Base-by-base conservation (phyloP, 2,113 vertebrate species). In the Pagrus major region DNA sequence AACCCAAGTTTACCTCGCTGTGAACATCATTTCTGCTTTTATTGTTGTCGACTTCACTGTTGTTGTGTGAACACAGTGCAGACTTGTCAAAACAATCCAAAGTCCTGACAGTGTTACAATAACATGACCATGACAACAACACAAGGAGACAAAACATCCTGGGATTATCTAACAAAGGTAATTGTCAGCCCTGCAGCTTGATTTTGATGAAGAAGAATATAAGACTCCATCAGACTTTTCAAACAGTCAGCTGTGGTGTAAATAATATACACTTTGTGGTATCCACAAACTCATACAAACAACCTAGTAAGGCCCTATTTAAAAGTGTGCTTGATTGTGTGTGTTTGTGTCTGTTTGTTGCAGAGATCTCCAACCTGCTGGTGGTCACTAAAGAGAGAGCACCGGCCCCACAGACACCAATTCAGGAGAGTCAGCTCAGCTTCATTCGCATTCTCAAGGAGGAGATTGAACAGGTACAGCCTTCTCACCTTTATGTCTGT, bases 301-400 rank as follows among this genome's bases (percentile, higher is more conserved):
- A 15, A 1, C 49, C 16, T 49, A 6, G 3, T 18, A 23, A 35
- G 25, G 29, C 12, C 5, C 1, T 51, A 39, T 60, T 47, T 52
- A 41, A 41, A 46, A 9, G 6, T 23, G 21, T 51, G n/a, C 64
- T 1, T 60, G 23, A 60, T 9, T 72, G 18, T 76, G 33, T 86
- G 37, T 80, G 25, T n/a, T n/a, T n/a, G n/a, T n/a, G n/a, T n/a
- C n/a, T n/a, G n/a, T n/a, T n/a, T 74, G 15, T 87, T 93, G 51
- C 91, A 99, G 98, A 99, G 93, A 94, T 98, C 75, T 99, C 98
- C 49, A 99, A 99, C 86, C 88, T 99, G 69, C 94, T 99, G 37
- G 97, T 99, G 88, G 96, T 97, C 47, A 99, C 97, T n/a, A 97
- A 96, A 88, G 90, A 93, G 25, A 95, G 95, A 89, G 96, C 96